These are phyloP conservation scores for Lottia gigantea DNA, from an alignment of 2,888 invertebrate species.

Conservation along the genomic window DNA sequence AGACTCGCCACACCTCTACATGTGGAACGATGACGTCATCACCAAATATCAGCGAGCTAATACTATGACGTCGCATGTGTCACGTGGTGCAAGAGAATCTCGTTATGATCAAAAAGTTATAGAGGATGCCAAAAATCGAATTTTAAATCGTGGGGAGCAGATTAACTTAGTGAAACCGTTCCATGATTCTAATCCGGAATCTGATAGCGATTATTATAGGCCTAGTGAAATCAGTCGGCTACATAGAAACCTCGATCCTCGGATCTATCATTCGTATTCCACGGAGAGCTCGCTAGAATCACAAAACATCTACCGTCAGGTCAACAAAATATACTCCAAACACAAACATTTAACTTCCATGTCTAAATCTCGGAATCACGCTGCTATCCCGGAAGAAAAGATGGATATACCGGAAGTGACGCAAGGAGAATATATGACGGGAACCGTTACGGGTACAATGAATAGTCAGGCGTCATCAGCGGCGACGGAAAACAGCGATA, in stretches of 20 bases:
- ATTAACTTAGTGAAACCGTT: conserved; percentile 37
- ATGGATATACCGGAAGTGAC: conserved; percentile 14
- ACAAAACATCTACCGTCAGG: conserved; percentile 50
- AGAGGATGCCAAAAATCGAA: conserved; percentile 32
- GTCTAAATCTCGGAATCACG: conserved; percentile 36
- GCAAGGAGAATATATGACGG: conserved; percentile 18
- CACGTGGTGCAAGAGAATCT: background rate
- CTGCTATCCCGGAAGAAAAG: conserved; percentile 41
- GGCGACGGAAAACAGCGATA: conserved; percentile 21
- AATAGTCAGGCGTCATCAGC: conserved; percentile 24
- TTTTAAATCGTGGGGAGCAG: conserved; percentile 34
- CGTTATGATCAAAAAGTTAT: conserved; percentile 28
- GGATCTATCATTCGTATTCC: conserved; percentile 24
- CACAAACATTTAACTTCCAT: background rate
- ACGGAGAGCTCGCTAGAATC: conserved; percentile 41
- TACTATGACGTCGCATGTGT: conserved; percentile 39
- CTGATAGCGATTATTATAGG: conserved; percentile 36
- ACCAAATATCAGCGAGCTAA: conserved; percentile 25
- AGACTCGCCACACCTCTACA: conserved; percentile 59
- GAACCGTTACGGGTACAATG: conserved; percentile 19
- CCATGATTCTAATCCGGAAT: conserved; percentile 43
- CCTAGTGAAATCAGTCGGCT: background rate
- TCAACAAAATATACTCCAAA: conserved; percentile 21
- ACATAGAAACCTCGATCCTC: background rate
- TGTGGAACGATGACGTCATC: conserved; percentile 50